phyloP scores from a whole-genome alignment of 2,113 vertebrate genomes.

The Cyphomyrus discorhynchus region DNA sequence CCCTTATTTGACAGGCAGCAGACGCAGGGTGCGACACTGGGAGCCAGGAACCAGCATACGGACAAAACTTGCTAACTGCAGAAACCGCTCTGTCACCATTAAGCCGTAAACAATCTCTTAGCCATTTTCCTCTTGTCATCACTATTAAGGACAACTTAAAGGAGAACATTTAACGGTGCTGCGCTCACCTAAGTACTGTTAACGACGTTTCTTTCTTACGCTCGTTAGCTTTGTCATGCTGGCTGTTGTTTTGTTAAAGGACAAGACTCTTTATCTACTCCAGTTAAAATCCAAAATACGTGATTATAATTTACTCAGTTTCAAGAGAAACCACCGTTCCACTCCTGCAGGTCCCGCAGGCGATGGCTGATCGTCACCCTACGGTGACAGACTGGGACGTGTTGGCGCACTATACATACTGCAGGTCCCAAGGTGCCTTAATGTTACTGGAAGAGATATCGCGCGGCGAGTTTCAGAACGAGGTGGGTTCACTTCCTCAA shows the following conservation, averaged over 20 bases:
- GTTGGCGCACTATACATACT: not conserved
- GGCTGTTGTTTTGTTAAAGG: not conserved
- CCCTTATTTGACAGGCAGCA: not conserved
- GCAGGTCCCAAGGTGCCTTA: not conserved
- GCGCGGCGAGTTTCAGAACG: not conserved
- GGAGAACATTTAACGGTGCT: not conserved
- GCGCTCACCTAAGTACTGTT: not conserved
- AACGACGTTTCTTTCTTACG: not conserved
- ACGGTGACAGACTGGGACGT: not conserved
- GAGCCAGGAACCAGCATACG: not conserved
- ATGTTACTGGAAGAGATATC: not conserved
- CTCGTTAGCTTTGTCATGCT: not conserved
- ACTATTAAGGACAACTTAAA: not conserved
- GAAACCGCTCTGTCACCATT: not conserved
- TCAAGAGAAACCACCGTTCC: not conserved
- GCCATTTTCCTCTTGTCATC: not conserved
- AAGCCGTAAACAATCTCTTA: not conserved
- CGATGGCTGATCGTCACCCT: not conserved
- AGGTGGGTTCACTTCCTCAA: not conserved
- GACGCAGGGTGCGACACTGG: not conserved
- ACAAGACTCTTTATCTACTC: not conserved
- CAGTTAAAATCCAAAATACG: not conserved
- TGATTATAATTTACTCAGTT: not conserved
- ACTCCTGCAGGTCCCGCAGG: not conserved
- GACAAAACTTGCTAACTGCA: not conserved